Evolutionary conservation across 2,113 vertebrate species (phyloP).

Genomic region (Trogon melanurus): DNA sequence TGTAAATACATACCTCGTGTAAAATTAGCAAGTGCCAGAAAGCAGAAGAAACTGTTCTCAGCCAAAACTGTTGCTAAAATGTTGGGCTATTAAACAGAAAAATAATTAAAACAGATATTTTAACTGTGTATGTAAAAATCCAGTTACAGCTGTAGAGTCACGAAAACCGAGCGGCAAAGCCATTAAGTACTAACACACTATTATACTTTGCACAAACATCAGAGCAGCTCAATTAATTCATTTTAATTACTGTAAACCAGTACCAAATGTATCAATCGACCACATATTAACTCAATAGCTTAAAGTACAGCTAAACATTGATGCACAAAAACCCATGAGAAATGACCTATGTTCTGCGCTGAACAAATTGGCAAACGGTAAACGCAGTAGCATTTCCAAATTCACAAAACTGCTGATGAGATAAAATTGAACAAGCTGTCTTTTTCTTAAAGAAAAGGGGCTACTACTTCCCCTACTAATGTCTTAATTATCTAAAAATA

Average conservation of each 20-base stretch:
- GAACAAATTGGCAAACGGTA: neutral
- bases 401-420: neutral
- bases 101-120: neutral
- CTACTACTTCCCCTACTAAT: no score
- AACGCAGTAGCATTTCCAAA: neutral
- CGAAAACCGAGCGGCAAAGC: neutral
- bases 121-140: neutral
- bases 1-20: fast-evolving
- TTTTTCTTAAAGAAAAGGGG: neutral
- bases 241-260: slow-evolving; percentile 40
- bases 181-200: neutral
- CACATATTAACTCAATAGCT: neutral
- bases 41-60: neutral
- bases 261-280: slow-evolving; percentile 1
- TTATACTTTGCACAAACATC: neutral
- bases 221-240: slow-evolving; percentile 20
- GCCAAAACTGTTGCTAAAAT: neutral
- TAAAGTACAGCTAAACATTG: neutral
- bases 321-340: neutral
- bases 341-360: neutral
- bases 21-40: neutral
- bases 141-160: slow-evolving; percentile 8
- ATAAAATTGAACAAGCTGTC: neutral
- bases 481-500: neutral
- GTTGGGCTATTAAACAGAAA: neutral